Conservation (phyloP, 2,888 invertebrate genomes). For the Napeogenes inachia region DNA sequence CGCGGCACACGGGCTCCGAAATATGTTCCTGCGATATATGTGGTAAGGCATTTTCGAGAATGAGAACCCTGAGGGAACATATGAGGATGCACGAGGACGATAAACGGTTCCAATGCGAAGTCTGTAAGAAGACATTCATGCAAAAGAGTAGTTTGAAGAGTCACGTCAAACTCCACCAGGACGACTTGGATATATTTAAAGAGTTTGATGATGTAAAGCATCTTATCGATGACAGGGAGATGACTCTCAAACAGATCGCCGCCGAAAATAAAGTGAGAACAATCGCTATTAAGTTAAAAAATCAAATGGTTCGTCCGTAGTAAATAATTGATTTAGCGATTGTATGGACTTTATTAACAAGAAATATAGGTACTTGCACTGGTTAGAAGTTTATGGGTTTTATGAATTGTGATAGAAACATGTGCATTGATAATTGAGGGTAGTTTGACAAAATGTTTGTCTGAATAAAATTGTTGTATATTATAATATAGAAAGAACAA, state of each 20-base stretch:
- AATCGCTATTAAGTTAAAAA: slow-evolving; percentile 41
- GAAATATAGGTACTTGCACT: neutral
- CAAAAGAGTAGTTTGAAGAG: slow-evolving; percentile 67
- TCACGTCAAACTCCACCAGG: slow-evolving; percentile 63
- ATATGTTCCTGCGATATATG: slow-evolving; percentile 58
- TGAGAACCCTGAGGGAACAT: slow-evolving; percentile 60
- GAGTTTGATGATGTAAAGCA: slow-evolving; percentile 73
- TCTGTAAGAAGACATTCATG: slow-evolving; percentile 65
- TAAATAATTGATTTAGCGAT: neutral
- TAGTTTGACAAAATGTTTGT: neutral
- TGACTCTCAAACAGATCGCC: slow-evolving; percentile 67
- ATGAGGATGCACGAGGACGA: slow-evolving; percentile 60
- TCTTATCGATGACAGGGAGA: slow-evolving; percentile 64
- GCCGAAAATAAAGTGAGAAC: slow-evolving; percentile 60
- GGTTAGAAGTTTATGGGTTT: neutral
- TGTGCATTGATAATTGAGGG: neutral
- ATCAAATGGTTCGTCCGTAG: slow-evolving; percentile 14
- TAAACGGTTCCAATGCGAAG: slow-evolving; percentile 60
- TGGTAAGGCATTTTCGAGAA: slow-evolving; percentile 55
- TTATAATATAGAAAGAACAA: neutral
- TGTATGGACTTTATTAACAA: too few species aligned
- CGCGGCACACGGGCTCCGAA: slow-evolving; percentile 56
- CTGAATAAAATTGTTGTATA: neutral
- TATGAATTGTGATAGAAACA: neutral
- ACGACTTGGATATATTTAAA: slow-evolving; percentile 69